phyloP scores from a whole-genome alignment of 1,140 invertebrate species.

The Bombus turneri region DNA sequence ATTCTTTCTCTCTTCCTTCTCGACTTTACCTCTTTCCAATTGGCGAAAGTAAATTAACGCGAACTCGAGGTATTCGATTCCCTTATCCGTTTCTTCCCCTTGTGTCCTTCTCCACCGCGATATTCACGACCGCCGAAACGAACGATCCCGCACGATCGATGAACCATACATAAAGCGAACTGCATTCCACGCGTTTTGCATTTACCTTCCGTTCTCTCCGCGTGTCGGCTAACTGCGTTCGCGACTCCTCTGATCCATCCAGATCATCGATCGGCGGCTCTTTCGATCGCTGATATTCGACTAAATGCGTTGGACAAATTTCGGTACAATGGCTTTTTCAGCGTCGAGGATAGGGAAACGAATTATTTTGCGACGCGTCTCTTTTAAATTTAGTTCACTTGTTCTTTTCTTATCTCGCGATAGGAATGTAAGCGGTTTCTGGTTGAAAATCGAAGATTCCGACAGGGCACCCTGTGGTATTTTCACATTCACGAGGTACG shows the following conservation, averaged over 20 bases:
- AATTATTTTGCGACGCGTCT: too few species aligned
- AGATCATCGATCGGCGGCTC: neutral
- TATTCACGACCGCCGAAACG: constrained; percentile 32
- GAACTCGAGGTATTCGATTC: constrained; percentile 55
- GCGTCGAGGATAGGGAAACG: too few species aligned
- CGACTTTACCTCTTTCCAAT: constrained; percentile 51
- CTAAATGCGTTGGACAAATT: too few species aligned
- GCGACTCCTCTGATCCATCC: neutral
- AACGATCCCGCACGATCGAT: constrained; percentile 33
- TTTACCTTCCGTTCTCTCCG: neutral
- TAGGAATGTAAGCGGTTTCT: too few species aligned
- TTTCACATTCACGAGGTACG: constrained; percentile 24
- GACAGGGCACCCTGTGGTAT: constrained; percentile 32
- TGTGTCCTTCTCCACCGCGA: constrained; percentile 10
- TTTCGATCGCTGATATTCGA: neutral
- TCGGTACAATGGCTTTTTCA: too few species aligned
- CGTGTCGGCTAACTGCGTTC: neutral
- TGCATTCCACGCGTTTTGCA: constrained; percentile 38
- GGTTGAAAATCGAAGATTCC: constrained; percentile 43
- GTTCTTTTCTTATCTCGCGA: too few species aligned
- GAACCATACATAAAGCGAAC: constrained; percentile 17
- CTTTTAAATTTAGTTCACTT: too few species aligned
- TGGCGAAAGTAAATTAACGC: constrained; percentile 69
- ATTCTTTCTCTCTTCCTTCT: constrained; percentile 14
- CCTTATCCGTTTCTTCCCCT: constrained; percentile 26